These are phyloP conservation scores for Pipistrellus nathusii DNA, from an alignment of 2,797 vertebrate species.

Conservation along the genomic window DNA sequence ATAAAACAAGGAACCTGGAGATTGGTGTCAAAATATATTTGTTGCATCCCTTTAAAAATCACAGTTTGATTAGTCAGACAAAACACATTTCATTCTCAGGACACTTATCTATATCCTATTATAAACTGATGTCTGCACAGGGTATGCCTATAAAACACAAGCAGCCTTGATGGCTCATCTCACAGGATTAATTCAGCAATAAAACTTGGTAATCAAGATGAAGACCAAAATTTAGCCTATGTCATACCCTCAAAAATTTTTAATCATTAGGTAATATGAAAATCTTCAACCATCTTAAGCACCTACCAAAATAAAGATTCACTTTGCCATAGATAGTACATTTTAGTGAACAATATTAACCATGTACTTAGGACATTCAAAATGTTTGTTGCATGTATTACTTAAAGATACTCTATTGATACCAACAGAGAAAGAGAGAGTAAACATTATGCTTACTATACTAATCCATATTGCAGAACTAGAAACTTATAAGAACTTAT, in stretches of 20 bases:
- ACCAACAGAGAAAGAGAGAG: not conserved
- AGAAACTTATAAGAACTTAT: not conserved
- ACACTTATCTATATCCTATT: not conserved
- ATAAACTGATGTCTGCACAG: not conserved
- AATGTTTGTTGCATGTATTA: not conserved
- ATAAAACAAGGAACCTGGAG: not conserved
- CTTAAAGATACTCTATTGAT: not conserved
- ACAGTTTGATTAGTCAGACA: not conserved
- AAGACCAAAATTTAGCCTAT: not conserved
- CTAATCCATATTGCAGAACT: not conserved
- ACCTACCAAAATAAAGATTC: constrained; percentile 34
- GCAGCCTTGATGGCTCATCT: not conserved
- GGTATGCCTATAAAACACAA: not conserved
- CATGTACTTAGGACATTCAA: not conserved
- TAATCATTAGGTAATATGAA: constrained; percentile 28
- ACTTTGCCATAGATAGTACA: not conserved
- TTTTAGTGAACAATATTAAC: constrained; percentile 9
- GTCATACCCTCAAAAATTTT: not conserved
- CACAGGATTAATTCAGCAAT: not conserved
- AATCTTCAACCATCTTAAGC: not conserved
- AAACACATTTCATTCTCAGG: not conserved
- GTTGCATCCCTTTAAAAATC: not conserved
- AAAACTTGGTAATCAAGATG: not conserved
- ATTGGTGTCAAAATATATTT: not conserved
- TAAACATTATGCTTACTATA: not conserved